These are phyloP conservation scores for Watersipora subatra DNA, from an alignment of 1,140 invertebrate species.

Conservation along the genomic window DNA sequence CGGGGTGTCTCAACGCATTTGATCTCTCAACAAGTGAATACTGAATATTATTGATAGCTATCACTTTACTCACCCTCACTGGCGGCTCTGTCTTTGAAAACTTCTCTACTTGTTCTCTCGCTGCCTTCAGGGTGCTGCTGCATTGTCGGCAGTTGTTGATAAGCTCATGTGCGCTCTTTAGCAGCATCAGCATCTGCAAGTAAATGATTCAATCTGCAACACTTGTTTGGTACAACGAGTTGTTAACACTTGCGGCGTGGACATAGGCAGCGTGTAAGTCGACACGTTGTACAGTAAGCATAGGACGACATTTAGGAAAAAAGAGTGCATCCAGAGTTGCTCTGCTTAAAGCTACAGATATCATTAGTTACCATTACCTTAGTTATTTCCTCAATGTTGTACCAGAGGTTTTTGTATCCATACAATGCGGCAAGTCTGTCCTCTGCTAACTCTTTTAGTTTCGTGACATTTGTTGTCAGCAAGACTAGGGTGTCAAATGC, in stretches of 20 bases:
- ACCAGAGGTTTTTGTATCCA: neutral
- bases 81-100: neutral
- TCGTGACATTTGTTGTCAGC: neutral
- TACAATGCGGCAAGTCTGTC: neutral
- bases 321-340: no score
- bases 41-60: no score
- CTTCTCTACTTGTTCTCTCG: neutral
- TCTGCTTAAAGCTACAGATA: no score
- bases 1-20: no score
- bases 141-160: neutral
- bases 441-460: neutral
- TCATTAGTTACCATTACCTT: no score
- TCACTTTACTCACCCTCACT: neutral
- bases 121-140: neutral
- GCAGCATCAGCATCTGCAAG: neutral
- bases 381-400: neutral
- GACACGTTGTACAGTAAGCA: no score
- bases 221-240: no score
- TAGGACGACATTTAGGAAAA: no score
- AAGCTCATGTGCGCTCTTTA: neutral
- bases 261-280: no score
- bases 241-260: no score
- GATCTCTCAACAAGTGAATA: no score
- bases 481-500: neutral
- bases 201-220: no score